Evolutionary conservation across 2,888 invertebrate genomes (phyloP), one percentile per base, ranked within the genome.

Genomic region (Malthinus seriepunctatus): DNA sequence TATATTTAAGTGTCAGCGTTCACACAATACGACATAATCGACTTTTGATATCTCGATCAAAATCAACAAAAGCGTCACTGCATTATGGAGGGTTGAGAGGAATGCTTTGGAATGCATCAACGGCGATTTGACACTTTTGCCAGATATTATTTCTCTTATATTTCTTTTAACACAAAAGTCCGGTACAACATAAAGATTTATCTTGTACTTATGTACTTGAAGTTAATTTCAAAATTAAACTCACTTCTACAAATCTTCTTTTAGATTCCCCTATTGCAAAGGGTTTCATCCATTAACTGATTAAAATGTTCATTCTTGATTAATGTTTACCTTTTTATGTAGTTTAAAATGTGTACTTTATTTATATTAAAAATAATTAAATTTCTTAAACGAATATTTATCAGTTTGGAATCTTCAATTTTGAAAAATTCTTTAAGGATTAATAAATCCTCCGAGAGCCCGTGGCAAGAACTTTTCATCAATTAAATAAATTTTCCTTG

Each of bases 291-390:
- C 73, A 73, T 73, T 73, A 73, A 71, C 69, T 69, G 71, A 73
- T 73, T 73, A 71, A 70, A 70, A 65, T 68, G 66, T 70, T 71
- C 69, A 67, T 64, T 66, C 65, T 63, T 65, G 69, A 72, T 72
- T 72, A 70, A 69, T 67, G 66, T 60, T 53, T 49, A 53, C 23
- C 23, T 23, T 23, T 23, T 23, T 23, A 23, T 23, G 23, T 5
- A 23, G 2, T 3, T 2, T 23, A 23, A 23, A 23, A 23, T 5
- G 23, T 23, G 5, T 23, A 23, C 23, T 23, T 2, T 23, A 23
- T 23, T 23, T 23, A 5, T 23, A 23, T n/a, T 23, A 23, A 23
- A 23, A 23, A 23, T 23, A 3, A 23, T 5, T 3, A 23, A 23
- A 5, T 23, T n/a, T n/a, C n/a, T n/a, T 3, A 23, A 23, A 5